Base-by-base conservation (phyloP, 2,888 invertebrate genomes). In the Leptinotarsa haldemani region DNA sequence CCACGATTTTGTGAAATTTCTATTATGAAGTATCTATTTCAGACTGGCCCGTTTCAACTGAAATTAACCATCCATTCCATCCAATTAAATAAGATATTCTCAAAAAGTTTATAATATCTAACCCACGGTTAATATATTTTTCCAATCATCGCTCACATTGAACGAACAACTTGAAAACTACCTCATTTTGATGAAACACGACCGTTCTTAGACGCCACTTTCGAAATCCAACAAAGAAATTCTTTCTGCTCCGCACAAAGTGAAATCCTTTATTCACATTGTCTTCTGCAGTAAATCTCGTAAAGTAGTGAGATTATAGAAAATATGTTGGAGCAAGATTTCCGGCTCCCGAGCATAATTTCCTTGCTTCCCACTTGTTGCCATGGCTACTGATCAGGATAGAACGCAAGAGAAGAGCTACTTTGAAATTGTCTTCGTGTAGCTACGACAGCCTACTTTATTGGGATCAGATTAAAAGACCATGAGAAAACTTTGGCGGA, bases 371-470 rank as follows among this genome's bases (percentile, higher is more conserved):
- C 30, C 53, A 70, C 70, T 65, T 70, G 70, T 70, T 70, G 65
- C 70, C 65, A 70, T 70, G 65, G 48, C 70, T 65, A 70, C 70
- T 65, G 53, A 70, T 56, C 56, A 22, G 56, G 56, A 56, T 56
- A 22, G 56, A 56, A 20, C 13, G 13, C 22, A 47, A 56, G 15
- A 61, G 40, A 61, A n/a, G 9, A 61, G 25, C 61, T 16, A 40
- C 40, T 7, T 30, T 40, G 61, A 7, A 40, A 25, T 61, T n/a
- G 16, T 40, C n/a, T 9, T 16, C 56, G 22, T n/a, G 56, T 20
- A 15, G 56, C 61, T 30, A 40, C 12, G 30, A 25, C 15, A 30
- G 16, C 15, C 30, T 40, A 7, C 13, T 25, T 61, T 61, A 40
- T 61, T 61, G 16, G 30, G 3, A 15, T 61, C 16, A 0, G 61